Conservation (phyloP, 2,888 invertebrate species). For the Phanerotoma sp. region DNA sequence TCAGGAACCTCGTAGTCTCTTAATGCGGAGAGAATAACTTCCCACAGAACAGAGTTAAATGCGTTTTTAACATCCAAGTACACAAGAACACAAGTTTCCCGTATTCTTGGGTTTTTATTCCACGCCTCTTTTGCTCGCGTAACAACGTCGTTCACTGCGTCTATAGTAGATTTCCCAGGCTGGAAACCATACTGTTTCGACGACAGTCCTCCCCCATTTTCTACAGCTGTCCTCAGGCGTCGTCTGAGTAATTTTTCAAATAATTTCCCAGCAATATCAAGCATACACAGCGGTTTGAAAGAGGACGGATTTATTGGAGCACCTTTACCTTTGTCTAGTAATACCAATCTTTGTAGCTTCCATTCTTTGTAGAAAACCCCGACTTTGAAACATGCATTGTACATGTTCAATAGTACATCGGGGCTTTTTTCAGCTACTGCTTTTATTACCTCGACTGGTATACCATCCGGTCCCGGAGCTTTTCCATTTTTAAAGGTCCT, state of each 20-base stretch:
- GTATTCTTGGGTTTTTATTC: too few relatives aligned
- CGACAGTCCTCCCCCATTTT: not conserved
- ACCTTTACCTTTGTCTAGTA: constrained; percentile 1
- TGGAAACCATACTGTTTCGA: not conserved
- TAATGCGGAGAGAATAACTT: not conserved
- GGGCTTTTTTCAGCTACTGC: not conserved
- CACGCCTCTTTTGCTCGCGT: too few relatives aligned
- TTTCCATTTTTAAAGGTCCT: not conserved
- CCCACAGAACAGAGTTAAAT: not conserved
- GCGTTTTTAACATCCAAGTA: not conserved
- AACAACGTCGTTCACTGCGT: not conserved
- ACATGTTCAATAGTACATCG: constrained; percentile 16
- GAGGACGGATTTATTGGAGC: not conserved
- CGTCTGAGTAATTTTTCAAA: not conserved
- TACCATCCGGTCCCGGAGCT: not conserved
- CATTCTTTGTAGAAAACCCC: constrained; percentile 15
- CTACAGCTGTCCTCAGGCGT: not conserved
- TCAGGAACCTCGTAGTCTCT: not conserved
- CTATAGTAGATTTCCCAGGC: not conserved
- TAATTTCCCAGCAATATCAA: not conserved
- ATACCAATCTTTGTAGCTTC: constrained; percentile 14
- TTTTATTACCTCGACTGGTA: not conserved
- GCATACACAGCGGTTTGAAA: not conserved
- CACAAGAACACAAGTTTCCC: too few relatives aligned
- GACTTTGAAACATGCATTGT: constrained; percentile 17